These are phyloP conservation scores for Prolemur simus DNA, from an alignment of 2,113 vertebrate species.

Conservation along the genomic window DNA sequence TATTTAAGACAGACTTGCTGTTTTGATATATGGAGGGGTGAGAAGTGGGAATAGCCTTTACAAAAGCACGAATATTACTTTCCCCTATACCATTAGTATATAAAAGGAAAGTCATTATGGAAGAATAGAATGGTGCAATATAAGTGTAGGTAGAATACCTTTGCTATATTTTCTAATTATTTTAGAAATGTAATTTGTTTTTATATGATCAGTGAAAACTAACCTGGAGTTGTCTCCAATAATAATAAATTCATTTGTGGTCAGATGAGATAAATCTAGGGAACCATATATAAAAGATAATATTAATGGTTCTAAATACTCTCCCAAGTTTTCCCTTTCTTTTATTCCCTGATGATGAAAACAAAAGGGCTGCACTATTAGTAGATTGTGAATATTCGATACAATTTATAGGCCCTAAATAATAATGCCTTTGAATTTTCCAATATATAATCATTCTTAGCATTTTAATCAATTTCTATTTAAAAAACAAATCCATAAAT, in stretches of 20 bases:
- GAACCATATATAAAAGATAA: background rate
- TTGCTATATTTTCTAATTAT: background rate
- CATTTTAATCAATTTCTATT: background rate
- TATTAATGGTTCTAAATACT: background rate
- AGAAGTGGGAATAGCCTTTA: background rate
- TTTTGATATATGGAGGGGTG: background rate
- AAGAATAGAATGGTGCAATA: background rate
- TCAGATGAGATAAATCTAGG: background rate
- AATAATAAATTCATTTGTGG: background rate
- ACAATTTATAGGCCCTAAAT: background rate
- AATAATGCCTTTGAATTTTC: background rate
- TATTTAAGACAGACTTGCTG: background rate
- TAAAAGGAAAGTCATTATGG: background rate
- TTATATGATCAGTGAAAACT: background rate
- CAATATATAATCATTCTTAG: background rate
- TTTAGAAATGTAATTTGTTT: background rate
- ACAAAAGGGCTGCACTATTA: background rate
- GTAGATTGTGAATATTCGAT: background rate
- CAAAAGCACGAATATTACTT: background rate
- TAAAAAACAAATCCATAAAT: background rate
- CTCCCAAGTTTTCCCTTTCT: background rate
- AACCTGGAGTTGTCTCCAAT: background rate
- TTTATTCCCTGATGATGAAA: background rate
- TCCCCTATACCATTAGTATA: background rate
- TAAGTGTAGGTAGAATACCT: background rate